A percentile compares a stretch with the other conserved stretches of the same genome.
Evolutionary conservation across 1,140 invertebrate genomes (phyloP).

Genomic region (Cydia strobilella): DNA sequence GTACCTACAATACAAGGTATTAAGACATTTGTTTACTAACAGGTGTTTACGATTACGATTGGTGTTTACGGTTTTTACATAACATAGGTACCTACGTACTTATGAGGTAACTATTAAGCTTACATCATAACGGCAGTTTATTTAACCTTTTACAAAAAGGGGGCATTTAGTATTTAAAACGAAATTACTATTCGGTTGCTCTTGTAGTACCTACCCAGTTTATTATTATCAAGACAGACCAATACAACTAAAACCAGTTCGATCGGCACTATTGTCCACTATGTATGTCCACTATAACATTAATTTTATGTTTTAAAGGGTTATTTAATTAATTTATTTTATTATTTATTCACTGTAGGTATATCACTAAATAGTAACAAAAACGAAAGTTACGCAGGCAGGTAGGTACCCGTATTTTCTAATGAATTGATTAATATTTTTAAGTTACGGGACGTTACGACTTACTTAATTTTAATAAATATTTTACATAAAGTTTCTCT

Average conservation of each 20-base stretch:
- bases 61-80: neutral
- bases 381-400: slow-evolving; percentile 25
- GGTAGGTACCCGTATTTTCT: slow-evolving; percentile 3
- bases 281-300: neutral
- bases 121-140: neutral
- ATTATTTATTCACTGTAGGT: neutral
- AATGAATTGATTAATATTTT: slow-evolving; percentile 28
- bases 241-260: no score
- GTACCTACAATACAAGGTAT: no score
- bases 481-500: slow-evolving; percentile 30
- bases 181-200: no score
- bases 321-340: neutral
- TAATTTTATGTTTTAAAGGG: neutral
- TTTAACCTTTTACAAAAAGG: neutral
- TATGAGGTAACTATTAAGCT: neutral
- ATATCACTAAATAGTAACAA: neutral
- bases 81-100: slow-evolving; percentile 2
- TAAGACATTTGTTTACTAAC: slow-evolving; percentile 35
- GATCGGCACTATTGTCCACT: no score
- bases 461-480: slow-evolving; percentile 24
- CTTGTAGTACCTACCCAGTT: no score
- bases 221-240: no score
- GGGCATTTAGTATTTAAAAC: neutral
- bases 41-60: neutral
- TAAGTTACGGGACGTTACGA: slow-evolving; percentile 18